Evolutionary conservation across 2,888 invertebrate species (phyloP), one percentile per base, ranked within the genome.

Genomic region (Drosophila bunnanda): DNA sequence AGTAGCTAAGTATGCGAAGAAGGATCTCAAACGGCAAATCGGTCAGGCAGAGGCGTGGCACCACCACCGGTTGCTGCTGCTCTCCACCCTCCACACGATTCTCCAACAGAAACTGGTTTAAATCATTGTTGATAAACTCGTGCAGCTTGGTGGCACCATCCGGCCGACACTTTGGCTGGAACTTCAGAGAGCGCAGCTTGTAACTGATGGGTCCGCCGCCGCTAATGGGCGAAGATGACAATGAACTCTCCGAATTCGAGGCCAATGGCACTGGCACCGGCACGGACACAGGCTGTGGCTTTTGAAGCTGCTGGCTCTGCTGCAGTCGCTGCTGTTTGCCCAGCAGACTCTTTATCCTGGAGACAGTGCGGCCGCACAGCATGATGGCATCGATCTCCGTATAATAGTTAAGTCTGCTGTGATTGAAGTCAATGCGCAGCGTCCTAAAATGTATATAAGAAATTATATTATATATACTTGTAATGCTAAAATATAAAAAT

Each of bases 311-410:
- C 4, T 44, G n/a, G 4, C 15, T 17, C 13, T 58, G 58, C 13
- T 58, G 58, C 13, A 22, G 79, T 50, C 82, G 76, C 15, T 79
- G 79, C 54, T 78, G 78, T 64, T 89, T 79, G 30, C 80, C 72
- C 56, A 92, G 60, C 41, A 91, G 61, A 20, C 79, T 82, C 34
- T 90, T 88, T 20, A 89, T 80, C 58, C 89, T 74, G 60, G 90
- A 90, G 7, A 90, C 90, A 36, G 91, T 92, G 57, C 93, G 94
- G 0, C 98, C 98, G 78, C 95, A 95, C 38, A 98, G 93, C 74
- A 96, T 92, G 2, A 98, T 95, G 17, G 97, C 97, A 93, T 98
- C 98, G 57, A 98, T 92, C 89, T 97, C 96, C 15, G 97, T 96
- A 90, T 98, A 98, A 91, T 98, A 98, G 44, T 96, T 95, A 57